These are phyloP conservation scores for Pomacea maculata DNA, from an alignment of 1,140 invertebrate species.

Conservation along the genomic window DNA sequence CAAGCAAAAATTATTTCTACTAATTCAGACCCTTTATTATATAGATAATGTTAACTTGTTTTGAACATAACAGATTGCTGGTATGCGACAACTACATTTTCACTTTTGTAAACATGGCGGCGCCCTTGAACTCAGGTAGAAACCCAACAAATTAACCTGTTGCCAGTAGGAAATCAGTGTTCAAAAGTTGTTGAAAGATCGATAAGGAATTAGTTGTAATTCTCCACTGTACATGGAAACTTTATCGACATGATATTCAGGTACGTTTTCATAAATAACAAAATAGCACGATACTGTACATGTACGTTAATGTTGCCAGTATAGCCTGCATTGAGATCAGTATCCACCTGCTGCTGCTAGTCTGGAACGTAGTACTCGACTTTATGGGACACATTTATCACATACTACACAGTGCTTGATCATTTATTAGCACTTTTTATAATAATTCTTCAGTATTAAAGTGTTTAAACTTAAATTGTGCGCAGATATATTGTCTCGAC, in stretches of 20 bases:
- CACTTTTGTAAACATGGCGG: constrained; percentile 8
- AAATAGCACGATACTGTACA: background rate
- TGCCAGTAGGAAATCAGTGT: background rate
- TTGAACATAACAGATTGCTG: background rate
- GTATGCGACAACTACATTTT: background rate
- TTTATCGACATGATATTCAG: constrained; percentile 3
- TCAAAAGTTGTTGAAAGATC: background rate
- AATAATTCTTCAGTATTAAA: no score
- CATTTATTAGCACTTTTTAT: no score
- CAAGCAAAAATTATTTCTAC: background rate
- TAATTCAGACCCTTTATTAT: background rate
- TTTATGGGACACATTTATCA: no score
- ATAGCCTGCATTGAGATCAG: background rate
- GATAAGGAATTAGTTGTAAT: background rate
- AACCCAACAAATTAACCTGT: background rate
- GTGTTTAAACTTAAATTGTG: no score
- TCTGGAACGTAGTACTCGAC: no score
- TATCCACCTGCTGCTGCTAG: no score
- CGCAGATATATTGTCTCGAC: no score
- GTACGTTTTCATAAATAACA: background rate
- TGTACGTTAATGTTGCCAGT: background rate
- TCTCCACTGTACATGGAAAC: background rate
- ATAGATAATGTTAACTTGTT: background rate
- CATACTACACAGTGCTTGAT: no score
- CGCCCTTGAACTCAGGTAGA: constrained; percentile 8